Percentiles rank a stretch among this genome's conserved stretches.
These are phyloP conservation scores for Acanthococcus lagerstroemiae DNA, from an alignment of 2,888 invertebrate genomes.

Conservation along the genomic window DNA sequence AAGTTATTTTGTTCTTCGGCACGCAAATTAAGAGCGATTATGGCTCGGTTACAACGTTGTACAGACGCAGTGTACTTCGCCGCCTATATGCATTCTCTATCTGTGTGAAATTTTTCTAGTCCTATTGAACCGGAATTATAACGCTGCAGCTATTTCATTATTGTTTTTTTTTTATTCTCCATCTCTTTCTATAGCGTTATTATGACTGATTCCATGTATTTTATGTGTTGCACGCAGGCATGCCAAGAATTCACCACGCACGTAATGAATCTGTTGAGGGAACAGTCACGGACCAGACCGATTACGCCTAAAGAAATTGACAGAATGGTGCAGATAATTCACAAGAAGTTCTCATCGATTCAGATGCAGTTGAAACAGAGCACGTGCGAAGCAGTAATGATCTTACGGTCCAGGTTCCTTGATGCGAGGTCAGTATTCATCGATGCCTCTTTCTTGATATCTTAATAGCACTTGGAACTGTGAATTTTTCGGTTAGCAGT, in stretches of 20 bases:
- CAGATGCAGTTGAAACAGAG: slow-evolving; percentile 99
- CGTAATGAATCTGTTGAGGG: slow-evolving; percentile 92
- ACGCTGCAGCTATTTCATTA: too few relatives aligned
- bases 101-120: not conserved
- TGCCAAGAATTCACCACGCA: slow-evolving; percentile 99
- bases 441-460: too few relatives aligned
- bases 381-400: slow-evolving; percentile 99
- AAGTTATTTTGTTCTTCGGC: too few relatives aligned
- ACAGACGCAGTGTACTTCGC: too few relatives aligned
- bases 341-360: slow-evolving; percentile 95
- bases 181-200: not conserved
- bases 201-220: too few relatives aligned
- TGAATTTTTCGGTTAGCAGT: too few relatives aligned
- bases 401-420: slow-evolving; percentile 72
- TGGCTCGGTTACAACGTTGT: too few relatives aligned
- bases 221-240: slow-evolving; percentile 49
- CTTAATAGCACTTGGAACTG: too few relatives aligned
- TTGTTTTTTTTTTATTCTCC: not conserved
- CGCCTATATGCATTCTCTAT: not conserved
- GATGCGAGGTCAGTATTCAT: slow-evolving; percentile 51
- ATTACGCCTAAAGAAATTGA: slow-evolving; percentile 99
- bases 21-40: too few relatives aligned
- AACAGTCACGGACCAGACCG: slow-evolving; percentile 93
- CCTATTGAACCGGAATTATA: not conserved
- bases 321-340: slow-evolving; percentile 96